Evolutionary conservation across 2,113 vertebrate species (phyloP).

Genomic region (Pithys albifrons): DNA sequence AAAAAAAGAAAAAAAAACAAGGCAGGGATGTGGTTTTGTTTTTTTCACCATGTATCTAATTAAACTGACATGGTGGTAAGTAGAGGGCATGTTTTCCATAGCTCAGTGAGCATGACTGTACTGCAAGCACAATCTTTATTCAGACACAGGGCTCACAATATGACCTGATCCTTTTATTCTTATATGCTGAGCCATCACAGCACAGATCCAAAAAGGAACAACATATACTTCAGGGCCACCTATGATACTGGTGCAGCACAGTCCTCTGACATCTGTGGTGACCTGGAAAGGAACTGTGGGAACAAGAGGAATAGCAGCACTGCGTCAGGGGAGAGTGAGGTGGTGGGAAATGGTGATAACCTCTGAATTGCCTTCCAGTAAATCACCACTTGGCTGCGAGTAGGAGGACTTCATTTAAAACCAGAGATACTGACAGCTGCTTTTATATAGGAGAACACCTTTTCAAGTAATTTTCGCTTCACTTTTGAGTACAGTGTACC

Average conservation of each 20-base stretch:
- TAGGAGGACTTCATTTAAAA: conserved; percentile 24
- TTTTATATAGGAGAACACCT: conserved; percentile 7
- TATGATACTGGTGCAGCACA: background rate
- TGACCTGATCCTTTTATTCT: background rate
- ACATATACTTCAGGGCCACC: background rate
- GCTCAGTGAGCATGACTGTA: background rate
- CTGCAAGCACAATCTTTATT: background rate
- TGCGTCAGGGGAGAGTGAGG: background rate
- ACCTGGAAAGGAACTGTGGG: background rate
- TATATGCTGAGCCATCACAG: background rate
- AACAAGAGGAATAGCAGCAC: background rate
- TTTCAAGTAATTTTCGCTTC: conserved; percentile 18
- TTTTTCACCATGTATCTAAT: background rate
- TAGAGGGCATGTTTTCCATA: background rate
- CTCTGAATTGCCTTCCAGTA: conserved; percentile 8
- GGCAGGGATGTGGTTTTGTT: fast-evolving
- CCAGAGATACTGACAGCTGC: conserved; percentile 11
- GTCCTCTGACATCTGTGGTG: background rate
- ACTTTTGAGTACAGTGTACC: background rate
- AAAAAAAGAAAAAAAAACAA: background rate
- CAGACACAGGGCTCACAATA: background rate
- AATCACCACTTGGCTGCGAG: background rate
- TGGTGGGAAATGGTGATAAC: background rate
- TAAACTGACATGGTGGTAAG: background rate
- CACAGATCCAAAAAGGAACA: background rate